Conservation (phyloP, 2,888 invertebrate species). For the Oconnorella tubifera region DNA sequence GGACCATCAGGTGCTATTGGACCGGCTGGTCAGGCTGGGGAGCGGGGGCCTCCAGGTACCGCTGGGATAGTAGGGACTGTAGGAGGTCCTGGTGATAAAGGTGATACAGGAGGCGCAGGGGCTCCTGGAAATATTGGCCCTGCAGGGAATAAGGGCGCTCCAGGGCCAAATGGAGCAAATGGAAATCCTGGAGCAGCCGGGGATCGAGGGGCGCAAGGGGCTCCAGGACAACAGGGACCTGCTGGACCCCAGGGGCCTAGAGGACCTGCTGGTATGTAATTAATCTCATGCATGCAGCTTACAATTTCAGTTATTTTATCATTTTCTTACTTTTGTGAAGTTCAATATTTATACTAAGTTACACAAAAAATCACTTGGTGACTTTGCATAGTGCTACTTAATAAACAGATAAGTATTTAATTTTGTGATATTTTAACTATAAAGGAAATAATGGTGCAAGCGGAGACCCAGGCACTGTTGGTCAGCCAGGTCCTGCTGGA, state of each 20-base stretch:
- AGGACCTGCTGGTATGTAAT: conserved; percentile 16
- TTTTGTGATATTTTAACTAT: not conserved
- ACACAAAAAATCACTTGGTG: too few relatives aligned
- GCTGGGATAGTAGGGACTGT: not conserved
- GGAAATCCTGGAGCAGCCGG: conserved; percentile 22
- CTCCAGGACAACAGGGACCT: conserved; percentile 17
- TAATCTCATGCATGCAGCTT: not conserved
- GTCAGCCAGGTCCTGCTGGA: conserved; percentile 8
- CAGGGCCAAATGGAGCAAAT: conserved; percentile 62
- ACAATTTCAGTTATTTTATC: too few relatives aligned
- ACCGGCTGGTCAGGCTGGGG: conserved; percentile 5
- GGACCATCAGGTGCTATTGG: conserved; percentile 23
- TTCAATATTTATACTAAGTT: too few relatives aligned
- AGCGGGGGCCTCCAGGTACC: conserved; percentile 18
- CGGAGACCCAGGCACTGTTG: conserved; percentile 10
- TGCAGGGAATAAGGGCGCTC: conserved; percentile 43
- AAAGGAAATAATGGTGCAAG: conserved; percentile 1
- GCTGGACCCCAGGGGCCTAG: conserved; percentile 18
- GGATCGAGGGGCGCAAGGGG: conserved; percentile 28
- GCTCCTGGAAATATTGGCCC: conserved; percentile 21
- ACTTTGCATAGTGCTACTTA: not conserved
- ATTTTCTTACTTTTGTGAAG: too few relatives aligned
- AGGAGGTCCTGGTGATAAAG: not conserved
- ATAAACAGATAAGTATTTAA: not conserved
- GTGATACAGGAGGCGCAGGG: conserved; percentile 31